phyloP scores from a whole-genome alignment of 2,797 vertebrate species.

The Sebastes paucispinis region DNA sequence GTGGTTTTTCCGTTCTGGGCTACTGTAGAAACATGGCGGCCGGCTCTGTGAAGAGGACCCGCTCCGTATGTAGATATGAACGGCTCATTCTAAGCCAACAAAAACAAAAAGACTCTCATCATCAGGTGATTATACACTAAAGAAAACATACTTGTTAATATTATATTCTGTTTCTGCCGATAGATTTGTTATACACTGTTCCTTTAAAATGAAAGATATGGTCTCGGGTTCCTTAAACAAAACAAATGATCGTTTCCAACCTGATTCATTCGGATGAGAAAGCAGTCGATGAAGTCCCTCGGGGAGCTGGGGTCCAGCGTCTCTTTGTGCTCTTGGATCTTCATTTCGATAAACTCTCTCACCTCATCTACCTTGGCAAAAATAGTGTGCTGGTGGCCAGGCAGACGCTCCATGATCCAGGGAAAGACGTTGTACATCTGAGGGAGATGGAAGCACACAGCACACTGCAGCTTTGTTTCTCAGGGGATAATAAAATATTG shows the following conservation, averaged over 20 bases:
- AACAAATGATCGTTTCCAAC: constrained; percentile 18
- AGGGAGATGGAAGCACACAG: background rate
- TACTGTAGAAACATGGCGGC: no score
- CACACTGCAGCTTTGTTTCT: background rate
- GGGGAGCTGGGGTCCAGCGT: constrained; percentile 68
- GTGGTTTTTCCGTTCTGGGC: no score
- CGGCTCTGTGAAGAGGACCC: no score
- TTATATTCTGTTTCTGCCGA: rapidly evolving
- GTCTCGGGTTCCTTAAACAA: background rate
- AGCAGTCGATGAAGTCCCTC: constrained; percentile 81
- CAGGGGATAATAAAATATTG: background rate
- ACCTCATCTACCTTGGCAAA: constrained; percentile 43
- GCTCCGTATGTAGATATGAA: no score
- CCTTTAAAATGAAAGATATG: background rate
- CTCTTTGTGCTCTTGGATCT: constrained; percentile 69
- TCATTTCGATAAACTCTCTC: constrained; percentile 60
- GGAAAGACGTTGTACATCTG: constrained; percentile 79
- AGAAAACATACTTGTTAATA: no score
- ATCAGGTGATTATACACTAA: no score
- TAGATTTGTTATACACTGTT: no score
- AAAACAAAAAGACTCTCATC: no score
- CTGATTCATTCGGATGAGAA: constrained; percentile 76
- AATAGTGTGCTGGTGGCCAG: constrained; percentile 54
- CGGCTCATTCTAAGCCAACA: no score
- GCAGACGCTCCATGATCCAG: constrained; percentile 66